phyloP scores from a whole-genome alignment of 1,140 invertebrate genomes.

The Listronotus bonariensis region DNA sequence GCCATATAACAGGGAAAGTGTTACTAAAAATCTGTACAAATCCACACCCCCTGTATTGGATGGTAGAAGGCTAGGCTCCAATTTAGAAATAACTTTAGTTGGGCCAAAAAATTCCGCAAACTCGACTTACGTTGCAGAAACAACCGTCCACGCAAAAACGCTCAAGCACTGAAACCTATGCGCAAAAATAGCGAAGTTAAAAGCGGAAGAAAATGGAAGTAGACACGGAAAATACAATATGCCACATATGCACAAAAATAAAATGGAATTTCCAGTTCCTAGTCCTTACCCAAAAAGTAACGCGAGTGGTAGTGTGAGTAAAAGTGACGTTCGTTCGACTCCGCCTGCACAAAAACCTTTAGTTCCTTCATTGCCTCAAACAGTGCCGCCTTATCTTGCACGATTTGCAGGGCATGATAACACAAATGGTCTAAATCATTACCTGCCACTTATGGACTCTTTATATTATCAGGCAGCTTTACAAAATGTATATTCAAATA shows the following conservation, averaged over 20 bases:
- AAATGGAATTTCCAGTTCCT: constrained; percentile 17
- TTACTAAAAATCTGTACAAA: constrained; percentile 45
- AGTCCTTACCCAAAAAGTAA: constrained; percentile 17
- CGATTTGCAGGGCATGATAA: constrained; percentile 32
- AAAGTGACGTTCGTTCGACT: constrained; percentile 10
- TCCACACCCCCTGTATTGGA: constrained; percentile 45
- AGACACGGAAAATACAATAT: constrained; percentile 32
- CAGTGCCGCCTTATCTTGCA: constrained; percentile 30
- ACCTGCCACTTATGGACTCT: constrained; percentile 51
- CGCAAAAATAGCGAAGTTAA: constrained; percentile 23
- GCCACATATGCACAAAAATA: constrained; percentile 30
- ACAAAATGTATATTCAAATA: constrained; percentile 44
- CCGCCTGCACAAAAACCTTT: constrained; percentile 21
- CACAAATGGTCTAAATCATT: constrained; percentile 38
- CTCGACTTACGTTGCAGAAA: not conserved
- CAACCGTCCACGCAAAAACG: constrained; percentile 31
- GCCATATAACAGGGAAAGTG: constrained; percentile 37
- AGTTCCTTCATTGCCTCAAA: constrained; percentile 17
- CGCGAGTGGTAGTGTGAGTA: constrained; percentile 7
- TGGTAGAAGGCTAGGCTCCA: constrained; percentile 57
- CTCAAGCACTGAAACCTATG: constrained; percentile 30
- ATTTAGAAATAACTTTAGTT: constrained; percentile 67
- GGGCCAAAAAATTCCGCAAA: constrained; percentile 26
- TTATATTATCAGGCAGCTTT: constrained; percentile 51
- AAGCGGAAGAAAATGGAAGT: constrained; percentile 17